Evolutionary conservation across 2,888 invertebrate genomes (phyloP).

Genomic region (Mechanitis mazaeus): DNA sequence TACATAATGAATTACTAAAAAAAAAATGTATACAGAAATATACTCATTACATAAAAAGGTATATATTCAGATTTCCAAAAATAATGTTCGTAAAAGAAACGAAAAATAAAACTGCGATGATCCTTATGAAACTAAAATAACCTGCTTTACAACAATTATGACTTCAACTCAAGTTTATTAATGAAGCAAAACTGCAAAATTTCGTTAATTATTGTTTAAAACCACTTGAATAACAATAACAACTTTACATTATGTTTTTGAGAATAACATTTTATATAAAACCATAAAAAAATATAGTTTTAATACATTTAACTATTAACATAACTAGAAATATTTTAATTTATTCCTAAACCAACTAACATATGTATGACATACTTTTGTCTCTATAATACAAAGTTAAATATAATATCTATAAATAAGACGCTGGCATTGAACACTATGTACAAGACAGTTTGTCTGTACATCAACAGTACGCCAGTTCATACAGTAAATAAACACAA

Average conservation of each 20-base stretch:
- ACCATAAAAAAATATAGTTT: too few relatives aligned
- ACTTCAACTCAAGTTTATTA: conserved; percentile 35
- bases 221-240: background rate
- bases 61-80: conserved; percentile 38
- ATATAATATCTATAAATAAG: background rate
- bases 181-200: background rate
- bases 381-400: background rate
- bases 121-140: conserved; percentile 57
- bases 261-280: too few relatives aligned
- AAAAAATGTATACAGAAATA: background rate
- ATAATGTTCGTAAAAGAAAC: conserved; percentile 61
- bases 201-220: background rate
- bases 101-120: conserved; percentile 51
- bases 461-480: conserved; percentile 34
- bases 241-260: background rate
- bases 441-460: conserved; percentile 41
- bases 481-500: conserved; percentile 40
- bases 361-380: too few relatives aligned
- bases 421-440: conserved; percentile 27
- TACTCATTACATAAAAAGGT: background rate
- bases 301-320: too few relatives aligned
- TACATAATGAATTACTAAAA: too few relatives aligned
- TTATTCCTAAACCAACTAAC: too few relatives aligned
- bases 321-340: too few relatives aligned
- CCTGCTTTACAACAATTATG: conserved; percentile 46